These are phyloP conservation scores for Phocoena sinus DNA, from an alignment of 2,113 vertebrate species.

Conservation along the genomic window DNA sequence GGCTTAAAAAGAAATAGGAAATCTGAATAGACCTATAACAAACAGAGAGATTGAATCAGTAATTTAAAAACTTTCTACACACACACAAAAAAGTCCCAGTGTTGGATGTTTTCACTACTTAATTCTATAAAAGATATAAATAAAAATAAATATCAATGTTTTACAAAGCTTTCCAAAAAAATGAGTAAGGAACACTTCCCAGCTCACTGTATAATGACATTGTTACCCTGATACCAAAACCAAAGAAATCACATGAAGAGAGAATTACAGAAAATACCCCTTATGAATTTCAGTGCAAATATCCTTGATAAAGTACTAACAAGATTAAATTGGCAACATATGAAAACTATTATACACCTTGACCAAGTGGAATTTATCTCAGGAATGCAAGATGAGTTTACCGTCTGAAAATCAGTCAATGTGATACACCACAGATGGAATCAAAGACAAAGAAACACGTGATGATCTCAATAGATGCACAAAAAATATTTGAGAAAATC, in stretches of 20 bases:
- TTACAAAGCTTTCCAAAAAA: neutral
- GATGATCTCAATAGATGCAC: neutral
- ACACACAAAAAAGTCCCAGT: neutral
- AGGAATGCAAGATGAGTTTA: neutral
- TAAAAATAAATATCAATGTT: neutral
- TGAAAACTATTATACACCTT: neutral
- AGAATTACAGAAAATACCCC: neutral
- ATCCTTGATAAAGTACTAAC: neutral
- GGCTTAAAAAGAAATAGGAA: too few species aligned
- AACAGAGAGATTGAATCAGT: too few species aligned
- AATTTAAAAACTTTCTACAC: neutral
- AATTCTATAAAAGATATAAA: neutral
- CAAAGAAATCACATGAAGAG: neutral
- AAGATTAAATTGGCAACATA: neutral
- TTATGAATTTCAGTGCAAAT: neutral
- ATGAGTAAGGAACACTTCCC: neutral
- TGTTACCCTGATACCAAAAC: neutral
- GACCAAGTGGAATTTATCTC: too few species aligned
- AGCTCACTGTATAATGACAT: neutral
- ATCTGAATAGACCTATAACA: too few species aligned
- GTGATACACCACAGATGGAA: neutral
- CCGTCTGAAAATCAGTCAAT: neutral
- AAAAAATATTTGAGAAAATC: neutral
- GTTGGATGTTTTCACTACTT: neutral
- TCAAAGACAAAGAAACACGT: neutral